These are phyloP conservation scores for Ailuropoda melanoleuca DNA, from an alignment of 2,113 vertebrate genomes.

Conservation along the genomic window DNA sequence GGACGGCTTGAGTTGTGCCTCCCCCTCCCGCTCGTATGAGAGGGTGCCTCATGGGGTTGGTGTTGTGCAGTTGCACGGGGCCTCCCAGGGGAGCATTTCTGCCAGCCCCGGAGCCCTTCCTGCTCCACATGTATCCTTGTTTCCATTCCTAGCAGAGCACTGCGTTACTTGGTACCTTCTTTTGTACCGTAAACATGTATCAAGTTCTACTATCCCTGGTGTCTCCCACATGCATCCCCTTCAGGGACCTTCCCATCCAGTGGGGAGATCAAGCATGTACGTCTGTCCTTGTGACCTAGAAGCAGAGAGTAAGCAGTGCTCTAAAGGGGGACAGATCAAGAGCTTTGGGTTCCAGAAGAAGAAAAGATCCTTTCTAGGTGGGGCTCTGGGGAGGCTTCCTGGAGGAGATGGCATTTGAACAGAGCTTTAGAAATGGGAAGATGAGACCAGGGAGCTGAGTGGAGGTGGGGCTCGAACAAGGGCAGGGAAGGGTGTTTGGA, in stretches of 20 bases:
- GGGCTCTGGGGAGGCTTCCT: not conserved
- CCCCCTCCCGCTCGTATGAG: not conserved
- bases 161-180: fast-evolving
- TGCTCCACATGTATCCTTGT: not conserved
- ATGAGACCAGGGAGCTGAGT: not conserved
- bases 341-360: not conserved
- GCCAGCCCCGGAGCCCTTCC: not conserved
- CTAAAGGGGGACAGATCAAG: not conserved
- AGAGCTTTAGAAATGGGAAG: not conserved
- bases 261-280: not conserved
- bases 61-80: not conserved
- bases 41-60: not conserved
- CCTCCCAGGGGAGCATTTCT: not conserved
- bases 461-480: not conserved
- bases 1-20: not conserved
- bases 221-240: not conserved
- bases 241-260: not conserved
- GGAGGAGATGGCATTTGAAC: not conserved
- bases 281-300: not conserved
- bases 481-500: fast-evolving
- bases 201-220: too few relatives aligned
- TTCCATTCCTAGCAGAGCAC: not conserved
- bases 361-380: not conserved
- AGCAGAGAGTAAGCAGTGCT: not conserved
- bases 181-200: not conserved